phyloP scores from a whole-genome alignment of 2,888 invertebrate genomes.

The Yponomeuta cagnagella region DNA sequence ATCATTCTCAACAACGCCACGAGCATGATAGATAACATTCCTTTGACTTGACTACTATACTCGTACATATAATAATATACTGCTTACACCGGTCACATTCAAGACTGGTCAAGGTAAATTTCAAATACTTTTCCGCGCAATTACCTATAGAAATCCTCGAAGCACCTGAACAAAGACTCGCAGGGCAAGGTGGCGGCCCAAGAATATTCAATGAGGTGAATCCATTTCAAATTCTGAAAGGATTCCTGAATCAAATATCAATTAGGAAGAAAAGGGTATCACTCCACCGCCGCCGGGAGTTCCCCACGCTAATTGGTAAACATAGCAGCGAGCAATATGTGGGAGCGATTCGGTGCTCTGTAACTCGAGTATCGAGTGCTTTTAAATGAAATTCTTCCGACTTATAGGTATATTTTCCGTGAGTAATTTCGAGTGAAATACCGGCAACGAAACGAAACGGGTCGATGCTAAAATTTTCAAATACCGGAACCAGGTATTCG shows the following conservation, averaged over 20 bases:
- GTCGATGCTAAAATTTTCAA: conserved; percentile 37
- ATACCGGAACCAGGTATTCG: conserved; percentile 52
- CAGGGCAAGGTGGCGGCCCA: not conserved
- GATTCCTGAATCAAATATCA: conserved; percentile 47
- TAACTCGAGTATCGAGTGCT: conserved; percentile 29
- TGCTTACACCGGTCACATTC: no score
- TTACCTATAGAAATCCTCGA: not conserved
- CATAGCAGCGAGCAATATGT: conserved; percentile 46
- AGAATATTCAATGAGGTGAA: conserved; percentile 7
- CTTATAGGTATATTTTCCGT: conserved; percentile 45
- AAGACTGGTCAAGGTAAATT: no score
- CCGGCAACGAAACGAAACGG: conserved; percentile 34
- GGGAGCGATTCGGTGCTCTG: not conserved
- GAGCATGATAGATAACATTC: not conserved
- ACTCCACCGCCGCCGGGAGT: conserved; percentile 30
- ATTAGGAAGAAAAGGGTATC: conserved; percentile 37
- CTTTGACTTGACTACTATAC: no score
- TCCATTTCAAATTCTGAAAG: conserved; percentile 23
- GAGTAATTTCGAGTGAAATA: conserved; percentile 41
- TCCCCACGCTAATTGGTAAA: conserved; percentile 56
- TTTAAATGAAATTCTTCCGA: conserved; percentile 67
- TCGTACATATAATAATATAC: no score
- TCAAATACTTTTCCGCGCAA: not conserved
- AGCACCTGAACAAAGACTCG: conserved; percentile 6
- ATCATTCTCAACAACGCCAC: not conserved